phyloP scores from a whole-genome alignment of 1,140 invertebrate genomes.

The Zaprionus gabonicus region DNA sequence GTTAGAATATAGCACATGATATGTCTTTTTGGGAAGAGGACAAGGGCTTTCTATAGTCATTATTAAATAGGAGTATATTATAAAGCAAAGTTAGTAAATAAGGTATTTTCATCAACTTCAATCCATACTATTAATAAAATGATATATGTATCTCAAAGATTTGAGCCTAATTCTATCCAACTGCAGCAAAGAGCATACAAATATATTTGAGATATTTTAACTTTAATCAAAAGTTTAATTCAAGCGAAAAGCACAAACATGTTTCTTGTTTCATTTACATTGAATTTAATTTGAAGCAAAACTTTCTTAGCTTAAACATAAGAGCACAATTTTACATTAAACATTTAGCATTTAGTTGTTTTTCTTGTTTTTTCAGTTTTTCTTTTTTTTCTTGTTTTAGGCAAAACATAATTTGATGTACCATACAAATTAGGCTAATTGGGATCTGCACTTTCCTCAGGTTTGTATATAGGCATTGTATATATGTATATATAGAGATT shows the following conservation, averaged over 20 bases:
- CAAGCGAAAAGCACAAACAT: conserved; percentile 46
- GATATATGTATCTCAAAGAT: conserved; percentile 16
- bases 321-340: conserved; percentile 63
- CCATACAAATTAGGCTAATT: conserved; percentile 44
- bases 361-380: conserved; percentile 30
- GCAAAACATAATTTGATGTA: conserved; percentile 54
- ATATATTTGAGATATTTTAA: conserved; percentile 27
- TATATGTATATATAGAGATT: conserved; percentile 57
- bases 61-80: background rate
- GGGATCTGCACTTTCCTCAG: conserved; percentile 56
- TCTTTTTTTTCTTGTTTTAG: conserved; percentile 20
- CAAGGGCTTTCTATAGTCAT: background rate
- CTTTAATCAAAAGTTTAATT: conserved; percentile 38
- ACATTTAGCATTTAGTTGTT: conserved; percentile 45
- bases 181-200: conserved; percentile 15
- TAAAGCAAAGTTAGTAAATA: background rate
- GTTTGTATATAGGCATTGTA: conserved; percentile 47
- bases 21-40: background rate
- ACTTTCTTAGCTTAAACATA: conserved; percentile 59
- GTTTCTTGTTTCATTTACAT: conserved; percentile 30
- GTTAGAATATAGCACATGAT: background rate
- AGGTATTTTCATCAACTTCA: background rate
- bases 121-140: background rate
- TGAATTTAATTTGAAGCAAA: conserved; percentile 48
- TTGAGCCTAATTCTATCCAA: conserved; percentile 14